Conservation (phyloP, 2,113 vertebrate genomes). For the Isichthys henryi region DNA sequence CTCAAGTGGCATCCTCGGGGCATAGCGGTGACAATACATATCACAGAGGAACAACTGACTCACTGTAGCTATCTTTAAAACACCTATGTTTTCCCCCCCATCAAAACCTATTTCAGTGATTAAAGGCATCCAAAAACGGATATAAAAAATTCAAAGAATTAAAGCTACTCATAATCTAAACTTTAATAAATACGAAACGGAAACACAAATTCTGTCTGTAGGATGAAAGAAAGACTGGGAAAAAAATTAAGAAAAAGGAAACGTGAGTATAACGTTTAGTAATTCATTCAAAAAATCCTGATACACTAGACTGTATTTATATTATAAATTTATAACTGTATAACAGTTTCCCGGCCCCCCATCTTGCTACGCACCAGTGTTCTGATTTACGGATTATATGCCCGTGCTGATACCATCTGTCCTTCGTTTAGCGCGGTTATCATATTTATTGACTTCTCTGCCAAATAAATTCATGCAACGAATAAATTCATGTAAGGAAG, state of each 20-base stretch:
- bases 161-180: not conserved
- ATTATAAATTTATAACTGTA: not conserved
- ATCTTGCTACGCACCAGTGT: not conserved
- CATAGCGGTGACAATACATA: not conserved
- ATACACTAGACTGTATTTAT: not conserved
- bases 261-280: not conserved
- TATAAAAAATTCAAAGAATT: not conserved
- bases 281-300: not conserved
- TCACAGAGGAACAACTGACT: not conserved
- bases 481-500: not conserved
- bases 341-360: not conserved
- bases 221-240: not conserved
- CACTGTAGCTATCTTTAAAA: conserved; percentile 4
- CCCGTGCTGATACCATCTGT: not conserved
- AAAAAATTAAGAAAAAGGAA: not conserved
- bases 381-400: not conserved
- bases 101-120: not conserved
- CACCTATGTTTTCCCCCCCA: not conserved
- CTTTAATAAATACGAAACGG: not conserved
- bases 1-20: not conserved
- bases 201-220: not conserved
- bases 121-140: not conserved
- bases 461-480: not conserved
- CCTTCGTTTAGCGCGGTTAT: not conserved
- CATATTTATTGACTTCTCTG: not conserved